These are phyloP conservation scores for Artemia sinica DNA, from an alignment of 2,888 invertebrate genomes.

Conservation along the genomic window DNA sequence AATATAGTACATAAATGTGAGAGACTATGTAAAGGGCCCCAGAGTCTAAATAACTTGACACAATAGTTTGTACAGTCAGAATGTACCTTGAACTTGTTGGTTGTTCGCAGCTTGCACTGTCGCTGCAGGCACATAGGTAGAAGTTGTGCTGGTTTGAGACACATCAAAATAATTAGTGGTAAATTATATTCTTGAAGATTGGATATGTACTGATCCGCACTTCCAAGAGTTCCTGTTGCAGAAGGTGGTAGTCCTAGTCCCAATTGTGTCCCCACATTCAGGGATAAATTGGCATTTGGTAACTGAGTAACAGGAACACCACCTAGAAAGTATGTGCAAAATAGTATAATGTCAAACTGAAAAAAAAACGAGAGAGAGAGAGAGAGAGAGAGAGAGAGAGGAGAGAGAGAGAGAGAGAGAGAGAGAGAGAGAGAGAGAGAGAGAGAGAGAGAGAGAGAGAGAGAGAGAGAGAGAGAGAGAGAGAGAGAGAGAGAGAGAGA, in stretches of 20 bases:
- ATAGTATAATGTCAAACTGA: too few species aligned
- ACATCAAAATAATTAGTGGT: constrained; percentile 3
- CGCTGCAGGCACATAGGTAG: background rate
- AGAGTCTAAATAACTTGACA: too few species aligned
- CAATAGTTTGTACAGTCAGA: too few species aligned
- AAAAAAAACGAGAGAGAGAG: too few species aligned
- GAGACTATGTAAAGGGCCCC: too few species aligned
- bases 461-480: too few species aligned
- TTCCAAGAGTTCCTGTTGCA: background rate
- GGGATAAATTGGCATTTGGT: background rate
- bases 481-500: too few species aligned
- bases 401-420: too few species aligned
- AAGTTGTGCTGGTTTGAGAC: background rate
- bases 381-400: too few species aligned
- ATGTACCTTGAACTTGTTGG: background rate
- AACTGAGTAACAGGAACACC: background rate
- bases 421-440: too few species aligned
- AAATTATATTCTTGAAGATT: background rate
- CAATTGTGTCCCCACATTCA: background rate
- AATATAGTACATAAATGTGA: too few species aligned
- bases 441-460: too few species aligned
- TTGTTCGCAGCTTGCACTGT: background rate
- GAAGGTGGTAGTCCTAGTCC: background rate
- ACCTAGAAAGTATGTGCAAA: background rate
- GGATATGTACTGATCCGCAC: background rate